Conservation (phyloP, 2,888 invertebrate genomes). For the Chloroclysta siterata region DNA sequence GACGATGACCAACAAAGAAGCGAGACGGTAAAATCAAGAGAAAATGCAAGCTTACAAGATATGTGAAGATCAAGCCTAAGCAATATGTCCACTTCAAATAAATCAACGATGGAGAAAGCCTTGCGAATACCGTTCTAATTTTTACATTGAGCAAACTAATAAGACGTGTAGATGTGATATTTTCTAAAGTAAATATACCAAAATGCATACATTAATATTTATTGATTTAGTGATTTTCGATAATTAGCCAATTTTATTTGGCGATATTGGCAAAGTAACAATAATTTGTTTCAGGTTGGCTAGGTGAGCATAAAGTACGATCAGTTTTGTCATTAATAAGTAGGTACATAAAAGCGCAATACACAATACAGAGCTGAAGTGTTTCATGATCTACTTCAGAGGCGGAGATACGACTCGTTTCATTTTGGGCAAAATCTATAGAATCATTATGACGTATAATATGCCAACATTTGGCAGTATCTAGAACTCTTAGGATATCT, state of each 20-base stretch:
- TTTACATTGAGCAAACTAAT: conserved; percentile 12
- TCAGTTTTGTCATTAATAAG: no score
- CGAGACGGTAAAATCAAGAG: neutral
- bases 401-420: no score
- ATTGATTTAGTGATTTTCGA: neutral
- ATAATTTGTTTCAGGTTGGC: no score
- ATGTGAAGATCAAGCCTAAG: neutral
- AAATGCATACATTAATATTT: neutral
- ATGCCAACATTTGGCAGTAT: no score
- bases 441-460: neutral
- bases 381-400: no score
- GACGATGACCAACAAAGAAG: neutral
- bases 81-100: conserved; percentile 15
- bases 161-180: conserved; percentile 7
- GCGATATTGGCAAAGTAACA: neutral
- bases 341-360: no score
- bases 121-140: conserved; percentile 7
- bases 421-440: no score
- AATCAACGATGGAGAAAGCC: conserved; percentile 8
- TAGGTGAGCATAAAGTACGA: no score
- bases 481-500: no score
- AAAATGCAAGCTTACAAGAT: neutral
- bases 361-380: no score
- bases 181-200: neutral
- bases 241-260: no score